These are phyloP conservation scores for Melanotaenia nigrans DNA, from an alignment of 2,797 vertebrate genomes.

Conservation along the genomic window DNA sequence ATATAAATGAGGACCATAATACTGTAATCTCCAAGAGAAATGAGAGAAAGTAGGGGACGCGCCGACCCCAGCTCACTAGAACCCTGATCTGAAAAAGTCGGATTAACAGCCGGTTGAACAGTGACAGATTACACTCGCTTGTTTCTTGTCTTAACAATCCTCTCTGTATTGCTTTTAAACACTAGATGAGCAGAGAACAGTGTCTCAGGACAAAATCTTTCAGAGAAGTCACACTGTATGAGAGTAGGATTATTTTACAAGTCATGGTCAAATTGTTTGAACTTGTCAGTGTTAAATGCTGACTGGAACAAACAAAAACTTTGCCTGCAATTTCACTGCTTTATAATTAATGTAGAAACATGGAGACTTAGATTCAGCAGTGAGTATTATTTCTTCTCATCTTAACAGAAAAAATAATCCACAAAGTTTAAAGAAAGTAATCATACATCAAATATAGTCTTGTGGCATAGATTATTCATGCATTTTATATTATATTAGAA, in stretches of 20 bases:
- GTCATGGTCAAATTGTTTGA: slow-evolving; percentile 22
- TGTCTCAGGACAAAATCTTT: slow-evolving; percentile 5
- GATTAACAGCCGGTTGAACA: slow-evolving; percentile 63
- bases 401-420: slow-evolving; percentile 21
- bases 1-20: slow-evolving; percentile 69
- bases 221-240: slow-evolving; percentile 15
- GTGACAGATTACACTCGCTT: slow-evolving; percentile 65
- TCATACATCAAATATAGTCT: slow-evolving; percentile 18
- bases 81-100: slow-evolving; percentile 49
- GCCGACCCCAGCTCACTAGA: slow-evolving; percentile 42
- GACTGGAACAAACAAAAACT: slow-evolving; percentile 18
- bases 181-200: background rate
- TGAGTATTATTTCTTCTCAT: slow-evolving; percentile 24
- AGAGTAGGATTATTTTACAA: slow-evolving; percentile 10
- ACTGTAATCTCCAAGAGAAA: slow-evolving; percentile 76
- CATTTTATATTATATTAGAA: slow-evolving; percentile 1
- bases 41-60: slow-evolving; percentile 58
- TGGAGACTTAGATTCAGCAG: slow-evolving; percentile 16
- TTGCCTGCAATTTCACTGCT: slow-evolving; percentile 14
- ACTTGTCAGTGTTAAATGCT: slow-evolving; percentile 14
- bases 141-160: slow-evolving; percentile 14
- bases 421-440: slow-evolving; percentile 21
- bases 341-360: slow-evolving; percentile 38
- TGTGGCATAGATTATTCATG: slow-evolving; percentile 7
- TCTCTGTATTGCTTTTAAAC: slow-evolving; percentile 19